Evolutionary conservation across 2,888 invertebrate genomes (phyloP), one percentile per base, ranked within the genome.

Genomic region (Acanthosepion lycidas): DNA sequence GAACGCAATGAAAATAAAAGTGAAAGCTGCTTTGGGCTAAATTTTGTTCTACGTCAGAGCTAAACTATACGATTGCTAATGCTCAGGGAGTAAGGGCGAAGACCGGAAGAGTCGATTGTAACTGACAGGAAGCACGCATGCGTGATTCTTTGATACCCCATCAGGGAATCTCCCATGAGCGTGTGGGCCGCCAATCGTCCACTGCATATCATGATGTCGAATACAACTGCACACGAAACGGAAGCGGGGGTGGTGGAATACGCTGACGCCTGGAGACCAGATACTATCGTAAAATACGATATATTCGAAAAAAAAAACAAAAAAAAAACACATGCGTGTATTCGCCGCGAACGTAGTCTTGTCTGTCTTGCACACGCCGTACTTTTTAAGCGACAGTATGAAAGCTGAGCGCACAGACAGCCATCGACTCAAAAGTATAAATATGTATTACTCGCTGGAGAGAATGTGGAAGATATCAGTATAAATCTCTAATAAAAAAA

Each of bases 61-160:
- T 78, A 78, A 78, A 78, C 78, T 78, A 28, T 78, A 15, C 78
- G n/a, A 78, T 78, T 78, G 78, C 28, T 78, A 78, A 78, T 78
- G 78, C 78, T 28, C 28, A 78, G 33, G n/a, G 78, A 78, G 78
- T 78, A 78, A 78, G 33, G 78, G 78, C 78, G 78, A 33, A 78
- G n/a, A 78, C 78, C 78, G 78, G 78, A 78, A 78, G 78, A 78
- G n/a, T 78, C 78, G 78, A 78, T 78, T 78, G 78, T 33, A 78
- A 33, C 78, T 78, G 78, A 78, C 78, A 78, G 78, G 78, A 78
- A n/a, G 78, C 78, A 78, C 78, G 78, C 78, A 78, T 78, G 78
- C 78, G 78, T 78, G 78, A 78, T 78, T 78, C 78, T 78, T 78
- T 78, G 78, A 78, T 78, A 78, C n/a, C 33, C n/a, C 78, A 78